Conservation (phyloP, 2,888 invertebrate species). For the Myopa testacea region DNA sequence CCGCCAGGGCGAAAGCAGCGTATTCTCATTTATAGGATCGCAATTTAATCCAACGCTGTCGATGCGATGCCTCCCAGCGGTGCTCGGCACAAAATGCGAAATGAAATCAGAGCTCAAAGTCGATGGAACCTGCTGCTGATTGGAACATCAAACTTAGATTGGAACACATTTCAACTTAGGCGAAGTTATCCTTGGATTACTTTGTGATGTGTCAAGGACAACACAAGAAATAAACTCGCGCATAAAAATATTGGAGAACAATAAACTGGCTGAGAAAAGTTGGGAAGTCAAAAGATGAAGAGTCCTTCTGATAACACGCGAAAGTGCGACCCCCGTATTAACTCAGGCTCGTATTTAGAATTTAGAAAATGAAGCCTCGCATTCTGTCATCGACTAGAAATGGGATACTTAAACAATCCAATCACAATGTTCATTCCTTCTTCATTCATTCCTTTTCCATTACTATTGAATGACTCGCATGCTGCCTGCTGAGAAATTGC, state of each 20-base stretch:
- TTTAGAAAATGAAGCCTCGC: too few species aligned
- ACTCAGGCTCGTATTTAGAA: slow-evolving; percentile 7
- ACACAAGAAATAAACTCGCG: slow-evolving; percentile 24
- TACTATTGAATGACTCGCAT: slow-evolving; percentile 36
- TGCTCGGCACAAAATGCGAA: slow-evolving; percentile 7
- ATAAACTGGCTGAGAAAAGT: too few species aligned
- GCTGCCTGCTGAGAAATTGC: too few species aligned
- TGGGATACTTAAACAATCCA: slow-evolving; percentile 17
- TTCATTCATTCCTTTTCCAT: slow-evolving; percentile 27
- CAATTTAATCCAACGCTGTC: slow-evolving; percentile 17
- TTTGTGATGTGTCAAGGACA: slow-evolving; percentile 19
- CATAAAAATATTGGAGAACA: neutral
- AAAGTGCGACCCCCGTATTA: neutral
- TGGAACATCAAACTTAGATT: slow-evolving; percentile 27
- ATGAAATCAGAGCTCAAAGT: slow-evolving; percentile 15
- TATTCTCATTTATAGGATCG: neutral
- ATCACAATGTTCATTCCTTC: slow-evolving; percentile 36
- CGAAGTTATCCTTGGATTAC: neutral
- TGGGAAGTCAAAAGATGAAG: too few species aligned
- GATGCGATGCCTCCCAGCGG: too few species aligned
- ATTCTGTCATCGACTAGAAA: too few species aligned
- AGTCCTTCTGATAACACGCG: too few species aligned
- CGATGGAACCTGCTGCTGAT: slow-evolving; percentile 13
- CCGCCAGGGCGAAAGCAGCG: neutral
- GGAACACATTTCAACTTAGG: slow-evolving; percentile 22